phyloP scores from a whole-genome alignment of 2,113 vertebrate species.

The Sorex fumeus region DNA sequence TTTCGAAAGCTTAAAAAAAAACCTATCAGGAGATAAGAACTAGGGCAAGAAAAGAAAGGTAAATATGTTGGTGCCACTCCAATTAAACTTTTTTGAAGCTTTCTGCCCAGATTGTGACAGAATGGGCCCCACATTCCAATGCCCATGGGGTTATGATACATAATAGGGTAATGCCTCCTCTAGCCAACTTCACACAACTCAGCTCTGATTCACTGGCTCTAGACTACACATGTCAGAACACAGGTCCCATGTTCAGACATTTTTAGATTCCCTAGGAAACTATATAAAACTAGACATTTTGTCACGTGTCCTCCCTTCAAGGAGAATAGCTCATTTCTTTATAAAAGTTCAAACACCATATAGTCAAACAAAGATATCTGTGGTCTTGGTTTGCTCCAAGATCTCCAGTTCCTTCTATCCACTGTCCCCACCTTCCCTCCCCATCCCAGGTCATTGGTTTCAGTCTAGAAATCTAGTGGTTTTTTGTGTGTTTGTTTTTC shows the following conservation, averaged over 20 bases:
- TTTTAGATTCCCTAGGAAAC: neutral
- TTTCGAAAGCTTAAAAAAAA: conserved; percentile 33
- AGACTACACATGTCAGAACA: neutral
- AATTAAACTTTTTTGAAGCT: conserved; percentile 12
- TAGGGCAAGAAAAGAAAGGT: neutral
- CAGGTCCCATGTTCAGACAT: neutral
- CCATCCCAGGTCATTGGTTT: neutral
- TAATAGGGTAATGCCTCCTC: neutral
- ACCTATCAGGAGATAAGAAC: neutral
- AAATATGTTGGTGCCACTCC: neutral
- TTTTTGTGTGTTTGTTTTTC: neutral
- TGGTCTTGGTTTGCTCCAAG: neutral
- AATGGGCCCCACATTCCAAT: neutral
- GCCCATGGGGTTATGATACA: neutral
- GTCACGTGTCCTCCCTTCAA: neutral
- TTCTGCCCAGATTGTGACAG: neutral
- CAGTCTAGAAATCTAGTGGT: neutral
- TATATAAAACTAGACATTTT: neutral
- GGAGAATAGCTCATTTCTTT: neutral
- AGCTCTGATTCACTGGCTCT: too few relatives aligned
- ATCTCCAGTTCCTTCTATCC: neutral
- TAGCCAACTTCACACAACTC: neutral
- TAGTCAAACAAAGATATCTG: neutral
- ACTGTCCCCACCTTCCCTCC: neutral
- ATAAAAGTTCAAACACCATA: neutral